Evolutionary conservation across 2,113 vertebrate genomes (phyloP).

Genomic region (Tinamus guttatus): DNA sequence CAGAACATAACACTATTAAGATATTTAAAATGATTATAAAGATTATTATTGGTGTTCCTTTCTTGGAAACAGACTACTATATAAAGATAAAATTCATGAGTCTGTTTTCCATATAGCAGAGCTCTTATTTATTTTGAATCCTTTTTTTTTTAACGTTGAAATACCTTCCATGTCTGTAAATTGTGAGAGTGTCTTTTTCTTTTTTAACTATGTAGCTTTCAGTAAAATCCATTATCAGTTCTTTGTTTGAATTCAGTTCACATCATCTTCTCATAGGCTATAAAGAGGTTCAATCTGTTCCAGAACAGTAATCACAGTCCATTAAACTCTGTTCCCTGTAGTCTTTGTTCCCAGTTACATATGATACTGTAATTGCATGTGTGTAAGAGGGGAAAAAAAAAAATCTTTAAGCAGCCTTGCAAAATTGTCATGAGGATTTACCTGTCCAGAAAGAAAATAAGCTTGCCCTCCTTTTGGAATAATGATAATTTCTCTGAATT

Average conservation of each 20-base stretch:
- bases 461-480: background rate
- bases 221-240: constrained; percentile 80
- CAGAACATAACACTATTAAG: constrained; percentile 15
- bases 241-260: constrained; percentile 89
- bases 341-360: constrained; percentile 86
- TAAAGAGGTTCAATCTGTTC: constrained; percentile 90
- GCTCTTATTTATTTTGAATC: constrained; percentile 36
- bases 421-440: constrained; percentile 38
- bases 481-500: background rate
- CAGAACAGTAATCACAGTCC: constrained; percentile 90
- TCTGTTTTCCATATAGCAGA: background rate
- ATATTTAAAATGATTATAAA: background rate
- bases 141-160: constrained; percentile 11
- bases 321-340: constrained; percentile 89
- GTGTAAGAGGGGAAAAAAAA: constrained; percentile 1
- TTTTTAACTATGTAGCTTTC: constrained; percentile 60
- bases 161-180: constrained; percentile 64
- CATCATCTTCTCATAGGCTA: constrained; percentile 84
- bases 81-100: constrained; percentile 3
- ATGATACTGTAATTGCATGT: constrained; percentile 68
- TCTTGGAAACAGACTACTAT: background rate
- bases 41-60: background rate
- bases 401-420: background rate
- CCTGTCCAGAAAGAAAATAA: background rate
- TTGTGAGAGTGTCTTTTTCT: constrained; percentile 45